phyloP scores from a whole-genome alignment of 2,888 invertebrate genomes.

The Idaea biselata region DNA sequence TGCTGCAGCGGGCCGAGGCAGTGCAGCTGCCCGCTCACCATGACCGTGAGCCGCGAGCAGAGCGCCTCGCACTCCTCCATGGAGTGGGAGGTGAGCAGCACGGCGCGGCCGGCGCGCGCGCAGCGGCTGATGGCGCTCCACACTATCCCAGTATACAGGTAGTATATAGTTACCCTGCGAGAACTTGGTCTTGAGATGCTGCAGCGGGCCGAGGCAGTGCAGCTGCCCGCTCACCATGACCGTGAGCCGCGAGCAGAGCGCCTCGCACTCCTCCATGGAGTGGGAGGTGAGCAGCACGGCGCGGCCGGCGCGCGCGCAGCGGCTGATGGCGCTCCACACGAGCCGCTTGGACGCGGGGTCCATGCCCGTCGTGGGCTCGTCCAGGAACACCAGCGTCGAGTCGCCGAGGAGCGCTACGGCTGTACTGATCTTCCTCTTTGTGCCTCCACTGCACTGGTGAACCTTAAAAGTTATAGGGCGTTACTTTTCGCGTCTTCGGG shows the following conservation, averaged over 20 bases:
- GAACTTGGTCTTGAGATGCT: slow-evolving; percentile 79
- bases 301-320: slow-evolving; percentile 82
- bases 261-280: slow-evolving; percentile 91
- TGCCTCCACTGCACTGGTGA: slow-evolving; percentile 85
- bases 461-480: slow-evolving; percentile 49
- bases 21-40: slow-evolving; percentile 84
- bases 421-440: slow-evolving; percentile 87
- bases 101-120: no score
- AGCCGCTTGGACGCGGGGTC: slow-evolving; percentile 90
- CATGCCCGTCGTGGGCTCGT: slow-evolving; percentile 87
- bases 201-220: slow-evolving; percentile 86
- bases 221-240: slow-evolving; percentile 89
- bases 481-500: not conserved
- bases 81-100: slow-evolving; percentile 71
- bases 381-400: slow-evolving; percentile 85
- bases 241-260: slow-evolving; percentile 87
- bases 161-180: slow-evolving; percentile 79
- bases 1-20: slow-evolving; percentile 83
- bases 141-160: not conserved
- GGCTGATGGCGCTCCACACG: slow-evolving; percentile 86
- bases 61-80: slow-evolving; percentile 87
- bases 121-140: slow-evolving; percentile 69
- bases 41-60: slow-evolving; percentile 84
- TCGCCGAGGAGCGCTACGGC: slow-evolving; percentile 86
- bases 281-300: slow-evolving; percentile 85